These are phyloP conservation scores for Oryzias woworae DNA, from an alignment of 2,113 vertebrate species.

Conservation along the genomic window DNA sequence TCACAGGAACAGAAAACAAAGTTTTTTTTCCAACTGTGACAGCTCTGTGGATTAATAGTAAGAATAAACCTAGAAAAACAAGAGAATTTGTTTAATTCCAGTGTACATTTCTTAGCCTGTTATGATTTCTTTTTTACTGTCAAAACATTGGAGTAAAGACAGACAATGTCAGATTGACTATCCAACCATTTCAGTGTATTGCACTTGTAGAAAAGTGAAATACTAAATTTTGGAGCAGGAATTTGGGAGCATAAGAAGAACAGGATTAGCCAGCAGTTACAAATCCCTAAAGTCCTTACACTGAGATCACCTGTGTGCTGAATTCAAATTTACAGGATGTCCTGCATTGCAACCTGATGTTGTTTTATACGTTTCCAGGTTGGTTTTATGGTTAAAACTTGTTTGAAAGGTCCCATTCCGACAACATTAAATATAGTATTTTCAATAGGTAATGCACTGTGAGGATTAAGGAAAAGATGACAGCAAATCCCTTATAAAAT, in stretches of 20 bases:
- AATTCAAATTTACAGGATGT: slow-evolving; percentile 4
- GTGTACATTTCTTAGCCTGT: background rate
- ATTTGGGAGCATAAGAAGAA: background rate
- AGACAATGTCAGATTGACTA: background rate
- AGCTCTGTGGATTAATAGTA: background rate
- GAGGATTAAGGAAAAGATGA: background rate
- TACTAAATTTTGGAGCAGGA: background rate
- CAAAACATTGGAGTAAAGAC: background rate
- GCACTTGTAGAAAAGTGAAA: background rate
- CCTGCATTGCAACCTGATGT: slow-evolving; percentile 1
- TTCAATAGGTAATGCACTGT: no score
- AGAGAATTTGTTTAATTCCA: background rate
- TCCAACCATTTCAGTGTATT: no score
- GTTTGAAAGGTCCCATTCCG: background rate
- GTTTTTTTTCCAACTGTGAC: background rate
- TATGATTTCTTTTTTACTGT: background rate
- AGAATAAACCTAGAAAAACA: background rate
- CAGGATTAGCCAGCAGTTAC: background rate
- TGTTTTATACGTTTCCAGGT: background rate
- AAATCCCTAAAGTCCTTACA: slow-evolving; percentile 17
- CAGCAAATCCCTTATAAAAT: background rate
- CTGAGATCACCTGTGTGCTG: slow-evolving; percentile 7
- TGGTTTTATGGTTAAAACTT: background rate
- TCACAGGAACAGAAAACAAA: background rate
- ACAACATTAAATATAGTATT: no score